A percentile compares a stretch with the other conserved stretches of the same genome.
Evolutionary conservation across 2,797 vertebrate genomes (phyloP).

Genomic region (Triplophysa yarkandensis): DNA sequence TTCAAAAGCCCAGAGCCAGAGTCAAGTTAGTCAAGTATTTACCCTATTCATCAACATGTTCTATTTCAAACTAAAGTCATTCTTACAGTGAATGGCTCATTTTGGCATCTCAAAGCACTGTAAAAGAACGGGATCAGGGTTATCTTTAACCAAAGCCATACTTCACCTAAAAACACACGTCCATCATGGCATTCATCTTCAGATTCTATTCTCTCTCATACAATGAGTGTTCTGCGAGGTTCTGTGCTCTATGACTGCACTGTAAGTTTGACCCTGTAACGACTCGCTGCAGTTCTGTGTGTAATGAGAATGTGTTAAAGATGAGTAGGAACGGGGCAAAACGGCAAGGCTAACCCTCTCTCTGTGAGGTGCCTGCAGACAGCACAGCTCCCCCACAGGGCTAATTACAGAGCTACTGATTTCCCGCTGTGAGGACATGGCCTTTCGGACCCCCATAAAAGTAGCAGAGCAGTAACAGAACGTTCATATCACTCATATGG

Average conservation of each 20-base stretch:
- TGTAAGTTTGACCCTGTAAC: slow-evolving; percentile 43
- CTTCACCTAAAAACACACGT: slow-evolving; percentile 34
- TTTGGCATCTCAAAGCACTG: slow-evolving; percentile 41
- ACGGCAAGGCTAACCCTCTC: slow-evolving; percentile 45
- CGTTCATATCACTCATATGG: slow-evolving; percentile 25
- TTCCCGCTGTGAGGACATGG: slow-evolving; percentile 39
- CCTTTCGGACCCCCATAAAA: slow-evolving; percentile 36
- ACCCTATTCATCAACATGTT: slow-evolving; percentile 43
- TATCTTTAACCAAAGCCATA: slow-evolving; percentile 49
- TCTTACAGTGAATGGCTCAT: slow-evolving; percentile 35
- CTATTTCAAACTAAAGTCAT: slow-evolving; percentile 44
- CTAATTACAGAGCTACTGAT: slow-evolving; percentile 63
- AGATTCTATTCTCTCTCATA: slow-evolving; percentile 11
- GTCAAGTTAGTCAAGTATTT: slow-evolving; percentile 50
- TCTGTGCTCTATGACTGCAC: slow-evolving; percentile 4
- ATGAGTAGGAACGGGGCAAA: slow-evolving; percentile 32
- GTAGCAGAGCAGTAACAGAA: slow-evolving; percentile 41
- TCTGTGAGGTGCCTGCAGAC: slow-evolving; percentile 40
- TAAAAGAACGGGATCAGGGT: slow-evolving; percentile 43
- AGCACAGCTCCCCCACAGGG: slow-evolving; percentile 51
- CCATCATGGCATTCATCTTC: slow-evolving; percentile 20
- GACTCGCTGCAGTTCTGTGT: slow-evolving; percentile 25
- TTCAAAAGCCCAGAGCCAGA: slow-evolving; percentile 33
- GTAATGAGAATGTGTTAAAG: slow-evolving; percentile 27
- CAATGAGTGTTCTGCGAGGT: neutral